Conservation (phyloP, 2,888 invertebrate species). For the Trichopria drosophilae region DNA sequence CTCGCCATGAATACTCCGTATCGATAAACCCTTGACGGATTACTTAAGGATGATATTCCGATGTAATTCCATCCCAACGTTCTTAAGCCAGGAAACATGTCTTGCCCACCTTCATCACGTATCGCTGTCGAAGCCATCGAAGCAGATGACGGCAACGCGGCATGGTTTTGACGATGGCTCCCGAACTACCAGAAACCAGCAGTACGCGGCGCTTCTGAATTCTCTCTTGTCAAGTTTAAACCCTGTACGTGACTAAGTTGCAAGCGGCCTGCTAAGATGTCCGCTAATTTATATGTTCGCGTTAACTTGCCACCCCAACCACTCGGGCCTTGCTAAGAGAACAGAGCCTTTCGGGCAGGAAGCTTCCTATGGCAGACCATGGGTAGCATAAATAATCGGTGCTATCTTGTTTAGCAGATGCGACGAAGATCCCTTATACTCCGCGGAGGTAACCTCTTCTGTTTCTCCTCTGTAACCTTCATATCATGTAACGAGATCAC, state of each 20-base stretch:
- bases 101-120: no score
- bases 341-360: slow-evolving; percentile 38
- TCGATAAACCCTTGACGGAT: no score
- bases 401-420: slow-evolving; percentile 55
- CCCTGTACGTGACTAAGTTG: slow-evolving; percentile 58
- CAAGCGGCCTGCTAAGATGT: slow-evolving; percentile 59
- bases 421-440: slow-evolving; percentile 51
- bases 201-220: slow-evolving; percentile 42
- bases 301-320: slow-evolving; percentile 51
- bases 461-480: slow-evolving; percentile 25
- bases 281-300: slow-evolving; percentile 59
- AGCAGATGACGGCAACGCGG: slow-evolving; percentile 38
- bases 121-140: slow-evolving; percentile 27
- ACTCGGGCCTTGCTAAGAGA: slow-evolving; percentile 34
- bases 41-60: no score
- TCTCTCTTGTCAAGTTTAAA: slow-evolving; percentile 58
- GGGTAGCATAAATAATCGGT: slow-evolving; percentile 57
- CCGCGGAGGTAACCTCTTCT: slow-evolving; percentile 30
- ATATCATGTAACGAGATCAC: no score
- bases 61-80: no score
- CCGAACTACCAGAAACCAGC: slow-evolving; percentile 20
- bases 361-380: slow-evolving; percentile 53
- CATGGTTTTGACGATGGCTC: slow-evolving; percentile 30
- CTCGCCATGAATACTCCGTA: no score
- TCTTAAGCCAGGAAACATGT: no score